These are phyloP conservation scores for Zaprionus kolodkinae DNA, from an alignment of 1,140 invertebrate species.

Conservation along the genomic window DNA sequence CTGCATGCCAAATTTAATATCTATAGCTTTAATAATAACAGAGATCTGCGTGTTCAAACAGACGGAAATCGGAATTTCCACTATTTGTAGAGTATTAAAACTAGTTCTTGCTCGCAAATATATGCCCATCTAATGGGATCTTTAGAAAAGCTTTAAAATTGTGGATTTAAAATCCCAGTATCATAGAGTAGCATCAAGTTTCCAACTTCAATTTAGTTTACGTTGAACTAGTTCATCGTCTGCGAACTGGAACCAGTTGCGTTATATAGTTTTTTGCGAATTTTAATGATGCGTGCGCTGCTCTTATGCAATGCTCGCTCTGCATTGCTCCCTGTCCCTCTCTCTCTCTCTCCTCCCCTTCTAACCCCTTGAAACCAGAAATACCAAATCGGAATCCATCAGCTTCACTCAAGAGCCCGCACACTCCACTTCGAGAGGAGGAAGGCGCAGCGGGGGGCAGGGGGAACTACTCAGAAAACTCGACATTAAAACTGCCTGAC, in stretches of 20 bases:
- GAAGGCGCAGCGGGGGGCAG: not conserved
- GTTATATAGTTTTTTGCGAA: conserved; percentile 42
- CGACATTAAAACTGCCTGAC: conserved; percentile 45
- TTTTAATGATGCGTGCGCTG: conserved; percentile 27
- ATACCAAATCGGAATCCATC: conserved; percentile 44
- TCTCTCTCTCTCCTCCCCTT: not conserved
- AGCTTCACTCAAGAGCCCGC: conserved; percentile 12
- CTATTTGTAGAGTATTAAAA: too few species aligned
- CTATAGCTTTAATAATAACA: too few species aligned
- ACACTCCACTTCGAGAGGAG: conserved; percentile 5
- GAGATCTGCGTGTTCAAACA: not conserved
- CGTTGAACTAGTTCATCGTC: conserved; percentile 23
- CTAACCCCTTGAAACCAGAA: conserved; percentile 54
- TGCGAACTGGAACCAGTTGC: conserved; percentile 37
- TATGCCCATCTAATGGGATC: not conserved
- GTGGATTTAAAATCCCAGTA: not conserved
- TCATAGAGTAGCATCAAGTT: too few species aligned
- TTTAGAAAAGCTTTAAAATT: not conserved
- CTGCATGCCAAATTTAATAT: too few species aligned
- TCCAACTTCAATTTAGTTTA: not conserved
- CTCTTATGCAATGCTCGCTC: conserved; percentile 63
- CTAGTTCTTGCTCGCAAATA: not conserved
- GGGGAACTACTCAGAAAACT: conserved; percentile 29
- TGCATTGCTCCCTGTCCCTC: too few species aligned
- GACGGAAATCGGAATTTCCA: not conserved